Evolutionary conservation across 2,113 vertebrate species (phyloP), one percentile per base, ranked within the genome.

Genomic region (Anhinga anhinga): DNA sequence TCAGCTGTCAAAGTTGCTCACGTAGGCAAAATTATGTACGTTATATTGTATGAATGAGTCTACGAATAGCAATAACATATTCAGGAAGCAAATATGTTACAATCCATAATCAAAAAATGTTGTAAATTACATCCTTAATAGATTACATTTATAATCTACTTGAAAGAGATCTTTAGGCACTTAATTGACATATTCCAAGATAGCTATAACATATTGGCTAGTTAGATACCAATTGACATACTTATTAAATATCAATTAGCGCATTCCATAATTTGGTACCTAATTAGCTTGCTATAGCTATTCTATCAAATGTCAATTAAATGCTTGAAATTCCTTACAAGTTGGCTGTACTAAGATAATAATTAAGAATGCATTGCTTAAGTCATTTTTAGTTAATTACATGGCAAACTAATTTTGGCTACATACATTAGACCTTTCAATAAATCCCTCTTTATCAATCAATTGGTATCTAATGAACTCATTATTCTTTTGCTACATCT

Each of bases 221-320:
- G 97, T 98, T 98, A 98, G 96, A 97, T 96, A 98, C 97, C 97
- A 98, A 98, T 98, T 98, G 98, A 98, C 97, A 98, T 98, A 97
- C 98, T 98, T 98, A 98, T 98, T 98, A 98, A 98, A 98, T 98
- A 98, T 98, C 98, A 98, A 98, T 98, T 98, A 98, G 97, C 62
- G 85, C 94, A 96, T 97, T 97, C 95, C 93, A 96, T 98, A 98
- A 98, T 98, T 98, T 98, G 98, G 97, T 98, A 97, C 97, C 98
- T 98, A 98, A 98, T 98, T 98, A 98, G 96, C 98, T 97, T 89
- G 97, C 97, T 96, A 97, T 95, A 98, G 97, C 97, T 98, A 98
- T 98, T 98, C 98, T 98, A 98, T 98, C 98, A 98, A 98, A 97
- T 97, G 98, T 97, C 98, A 98, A 98, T 98, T 98, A 98, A 98